Conservation (phyloP, 2,113 vertebrate species). For the Centrocercus urophasianus region DNA sequence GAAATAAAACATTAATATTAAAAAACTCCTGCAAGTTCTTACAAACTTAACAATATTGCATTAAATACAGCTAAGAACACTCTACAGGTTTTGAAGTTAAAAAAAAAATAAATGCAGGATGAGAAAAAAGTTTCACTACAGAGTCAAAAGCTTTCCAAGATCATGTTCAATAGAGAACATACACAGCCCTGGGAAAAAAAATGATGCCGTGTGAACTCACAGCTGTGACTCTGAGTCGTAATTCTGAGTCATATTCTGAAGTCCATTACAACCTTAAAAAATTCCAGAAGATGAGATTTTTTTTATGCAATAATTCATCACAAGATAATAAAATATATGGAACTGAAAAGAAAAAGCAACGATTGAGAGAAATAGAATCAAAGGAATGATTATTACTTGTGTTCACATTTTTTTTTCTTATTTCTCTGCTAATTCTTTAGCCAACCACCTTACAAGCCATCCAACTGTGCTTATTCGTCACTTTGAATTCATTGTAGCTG, state of each 20-base stretch:
- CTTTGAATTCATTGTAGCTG: constrained; percentile 44
- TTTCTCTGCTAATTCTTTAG: constrained; percentile 26
- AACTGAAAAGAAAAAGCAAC: accelerated
- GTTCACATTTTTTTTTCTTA: background rate
- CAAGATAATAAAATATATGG: background rate
- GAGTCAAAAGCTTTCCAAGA: background rate
- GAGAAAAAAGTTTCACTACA: background rate
- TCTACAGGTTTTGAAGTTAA: background rate
- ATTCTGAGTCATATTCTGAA: background rate
- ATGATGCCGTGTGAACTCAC: background rate
- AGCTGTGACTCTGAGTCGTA: background rate
- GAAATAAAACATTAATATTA: background rate
- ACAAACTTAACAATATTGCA: background rate
- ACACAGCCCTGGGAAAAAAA: background rate
- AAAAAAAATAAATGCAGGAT: background rate
- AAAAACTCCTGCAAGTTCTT: background rate
- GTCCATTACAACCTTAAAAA: background rate
- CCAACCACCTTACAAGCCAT: constrained; percentile 28
- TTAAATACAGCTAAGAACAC: background rate
- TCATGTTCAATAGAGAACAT: background rate
- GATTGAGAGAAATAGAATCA: background rate
- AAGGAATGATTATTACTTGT: background rate
- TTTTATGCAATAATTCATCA: background rate
- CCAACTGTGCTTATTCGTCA: constrained; percentile 37
- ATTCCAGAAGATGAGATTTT: background rate